phyloP scores from a whole-genome alignment of 2,888 invertebrate genomes.

The Schrankia costaestrigalis region DNA sequence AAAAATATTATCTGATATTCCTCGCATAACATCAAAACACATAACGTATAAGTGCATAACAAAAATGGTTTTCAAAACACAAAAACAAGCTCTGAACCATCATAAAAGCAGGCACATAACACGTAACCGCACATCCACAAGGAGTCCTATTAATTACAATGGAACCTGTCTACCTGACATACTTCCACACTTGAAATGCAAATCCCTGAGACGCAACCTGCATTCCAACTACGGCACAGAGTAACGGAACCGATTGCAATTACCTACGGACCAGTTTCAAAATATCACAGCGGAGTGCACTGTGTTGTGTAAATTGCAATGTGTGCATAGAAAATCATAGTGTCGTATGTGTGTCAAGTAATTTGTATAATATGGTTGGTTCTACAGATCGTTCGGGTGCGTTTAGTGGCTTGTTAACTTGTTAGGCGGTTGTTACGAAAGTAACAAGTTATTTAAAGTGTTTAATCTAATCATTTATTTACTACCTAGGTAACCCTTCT shows the following conservation, averaged over 20 bases:
- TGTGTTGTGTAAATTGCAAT: conserved; percentile 12
- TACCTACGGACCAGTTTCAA: conserved; percentile 29
- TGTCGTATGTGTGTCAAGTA: conserved; percentile 15
- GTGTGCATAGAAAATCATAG: conserved; percentile 9
- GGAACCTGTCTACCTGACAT: conserved; percentile 35
- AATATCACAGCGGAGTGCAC: conserved; percentile 13
- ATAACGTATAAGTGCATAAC: no score
- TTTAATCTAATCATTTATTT: no score
- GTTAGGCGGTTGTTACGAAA: no score
- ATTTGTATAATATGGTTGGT: conserved; percentile 14
- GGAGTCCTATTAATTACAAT: conserved; percentile 33
- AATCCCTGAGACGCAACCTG: conserved; percentile 34
- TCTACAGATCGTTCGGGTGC: conserved; percentile 1
- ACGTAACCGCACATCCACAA: conserved; percentile 13
- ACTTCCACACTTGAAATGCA: conserved; percentile 42
- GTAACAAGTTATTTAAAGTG: no score
- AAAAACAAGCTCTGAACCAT: background rate
- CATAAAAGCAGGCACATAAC: conserved; percentile 1
- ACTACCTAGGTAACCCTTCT: no score
- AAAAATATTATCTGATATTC: no score
- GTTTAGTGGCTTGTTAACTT: no score
- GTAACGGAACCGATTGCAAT: conserved; percentile 27
- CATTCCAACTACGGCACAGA: conserved; percentile 35
- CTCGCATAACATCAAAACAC: no score
- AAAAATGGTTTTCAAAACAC: no score